Percentiles rank a stretch among this genome's conserved stretches.
Conservation (phyloP, 2,888 invertebrate species). For the Tanytarsus gracilentus region DNA sequence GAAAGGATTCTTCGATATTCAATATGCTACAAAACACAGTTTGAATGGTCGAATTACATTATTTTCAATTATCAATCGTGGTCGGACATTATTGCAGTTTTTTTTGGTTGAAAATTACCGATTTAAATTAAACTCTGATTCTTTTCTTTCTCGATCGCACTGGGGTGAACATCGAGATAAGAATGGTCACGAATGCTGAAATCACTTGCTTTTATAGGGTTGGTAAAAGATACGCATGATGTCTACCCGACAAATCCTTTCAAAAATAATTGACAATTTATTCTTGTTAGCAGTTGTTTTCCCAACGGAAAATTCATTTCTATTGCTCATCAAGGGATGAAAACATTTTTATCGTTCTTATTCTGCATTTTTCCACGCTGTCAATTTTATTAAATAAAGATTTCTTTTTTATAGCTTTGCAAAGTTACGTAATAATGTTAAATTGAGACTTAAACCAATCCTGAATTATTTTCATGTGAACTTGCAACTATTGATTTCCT, state of each 20-base stretch:
- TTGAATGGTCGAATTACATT: background rate
- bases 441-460: no score
- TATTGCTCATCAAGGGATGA: background rate
- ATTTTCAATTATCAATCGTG: no score
- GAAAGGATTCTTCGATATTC: background rate
- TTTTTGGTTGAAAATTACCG: no score
- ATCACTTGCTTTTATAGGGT: constrained; percentile 11
- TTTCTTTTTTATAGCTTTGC: no score
- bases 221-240: background rate
- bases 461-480: no score
- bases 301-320: constrained; percentile 7
- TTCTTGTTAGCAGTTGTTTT: background rate
- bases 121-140: background rate
- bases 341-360: no score
- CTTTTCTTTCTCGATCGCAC: constrained; percentile 17
- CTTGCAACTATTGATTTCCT: no score
- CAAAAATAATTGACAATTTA: constrained; percentile 29
- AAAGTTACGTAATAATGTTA: no score
- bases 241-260: constrained; percentile 23
- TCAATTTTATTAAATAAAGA: no score
- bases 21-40: background rate
- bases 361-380: no score
- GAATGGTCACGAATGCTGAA: background rate
- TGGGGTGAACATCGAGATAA: constrained; percentile 16
- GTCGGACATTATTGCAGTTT: background rate